Evolutionary conservation across 2,888 invertebrate species (phyloP), one percentile per base, ranked within the genome.

Genomic region (Galerucella pusilla): DNA sequence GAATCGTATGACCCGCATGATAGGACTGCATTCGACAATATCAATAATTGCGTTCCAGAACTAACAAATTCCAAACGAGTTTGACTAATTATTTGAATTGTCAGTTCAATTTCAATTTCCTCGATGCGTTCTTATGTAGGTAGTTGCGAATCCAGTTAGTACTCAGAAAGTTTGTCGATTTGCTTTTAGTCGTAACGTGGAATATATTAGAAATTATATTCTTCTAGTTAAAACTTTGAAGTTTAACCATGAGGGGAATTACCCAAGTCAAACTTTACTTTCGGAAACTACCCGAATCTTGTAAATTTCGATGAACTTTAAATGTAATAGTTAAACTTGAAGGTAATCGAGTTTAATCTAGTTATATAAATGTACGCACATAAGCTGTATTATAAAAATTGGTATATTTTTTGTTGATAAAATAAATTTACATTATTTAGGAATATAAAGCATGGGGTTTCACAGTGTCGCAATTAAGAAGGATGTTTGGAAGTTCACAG

Each of bases 181-280:
- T 54, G n/a, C 54, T 49, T n/a, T 52, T 14, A 52, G 52, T 52
- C 12, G 5, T 54, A 54, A 16, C n/a, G 54, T 54, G 54, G 54
- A 54, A n/a, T n/a, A 54, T 54, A 54, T 54, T 54, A 54, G 6
- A 54, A 54, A 54, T 54, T 54, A 54, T 54, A 54, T 54, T 54
- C 54, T 54, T 54, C 54, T n/a, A 16, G 54, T n/a, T 14, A 7
- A 54, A n/a, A 54, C n/a, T 54, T 54, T 54, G 54, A 54, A 54
- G 54, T 54, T 54, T 54, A 54, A 54, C 54, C 54, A n/a, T 54
- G n/a, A 14, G 54, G 54, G 54, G 14, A 54, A n/a, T 54, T 54
- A 54, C 54, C 16, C 7, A 1, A n/a, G n/a, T 4, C 14, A 2
- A 54, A 49, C 49, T 49, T 49, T 49, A 49, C 54, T 54, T 54